phyloP scores from a whole-genome alignment of 1,140 invertebrate genomes.

The Caerostris extrusa region DNA sequence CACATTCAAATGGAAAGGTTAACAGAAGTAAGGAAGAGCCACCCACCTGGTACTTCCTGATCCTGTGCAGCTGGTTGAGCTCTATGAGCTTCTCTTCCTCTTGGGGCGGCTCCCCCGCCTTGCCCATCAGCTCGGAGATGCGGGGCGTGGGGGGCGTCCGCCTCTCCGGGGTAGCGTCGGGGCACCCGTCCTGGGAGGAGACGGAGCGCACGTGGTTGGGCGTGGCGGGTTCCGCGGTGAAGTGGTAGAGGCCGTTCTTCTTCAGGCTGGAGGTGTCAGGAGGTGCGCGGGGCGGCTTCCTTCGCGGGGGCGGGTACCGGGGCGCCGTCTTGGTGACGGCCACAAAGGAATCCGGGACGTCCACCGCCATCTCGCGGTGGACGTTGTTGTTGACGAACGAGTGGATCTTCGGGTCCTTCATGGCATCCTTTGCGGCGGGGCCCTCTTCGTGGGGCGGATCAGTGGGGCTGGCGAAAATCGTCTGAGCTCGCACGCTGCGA shows the following conservation, averaged over 20 bases:
- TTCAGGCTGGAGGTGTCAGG: constrained; percentile 68
- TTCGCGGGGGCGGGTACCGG: constrained; percentile 66
- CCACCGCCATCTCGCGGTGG: constrained; percentile 95
- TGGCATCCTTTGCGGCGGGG: constrained; percentile 25
- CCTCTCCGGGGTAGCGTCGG: not conserved
- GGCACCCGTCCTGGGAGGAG: constrained; percentile 54
- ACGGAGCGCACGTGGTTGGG: constrained; percentile 32
- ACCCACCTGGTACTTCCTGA: constrained; percentile 92
- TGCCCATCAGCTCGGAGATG: constrained; percentile 58
- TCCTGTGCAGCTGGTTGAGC: constrained; percentile 91
- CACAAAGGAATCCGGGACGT: constrained; percentile 97
- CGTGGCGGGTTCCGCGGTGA: not conserved
- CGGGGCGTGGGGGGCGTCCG: constrained; percentile 68
- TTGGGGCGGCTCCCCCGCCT: not conserved
- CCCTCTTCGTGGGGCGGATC: not conserved
- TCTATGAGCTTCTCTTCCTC: constrained; percentile 46
- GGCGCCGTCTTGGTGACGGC: constrained; percentile 94
- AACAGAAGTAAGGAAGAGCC: not conserved
- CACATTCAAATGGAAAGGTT: not conserved
- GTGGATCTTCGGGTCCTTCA: constrained; percentile 63
- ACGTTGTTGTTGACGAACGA: constrained; percentile 55
- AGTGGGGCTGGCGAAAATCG: not conserved
- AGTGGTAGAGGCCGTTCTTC: constrained; percentile 70
- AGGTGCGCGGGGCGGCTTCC: constrained; percentile 38
- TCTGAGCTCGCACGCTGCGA: constrained; percentile 37